phyloP scores from a whole-genome alignment of 2,888 invertebrate genomes.

The Drosophila histrio region DNA sequence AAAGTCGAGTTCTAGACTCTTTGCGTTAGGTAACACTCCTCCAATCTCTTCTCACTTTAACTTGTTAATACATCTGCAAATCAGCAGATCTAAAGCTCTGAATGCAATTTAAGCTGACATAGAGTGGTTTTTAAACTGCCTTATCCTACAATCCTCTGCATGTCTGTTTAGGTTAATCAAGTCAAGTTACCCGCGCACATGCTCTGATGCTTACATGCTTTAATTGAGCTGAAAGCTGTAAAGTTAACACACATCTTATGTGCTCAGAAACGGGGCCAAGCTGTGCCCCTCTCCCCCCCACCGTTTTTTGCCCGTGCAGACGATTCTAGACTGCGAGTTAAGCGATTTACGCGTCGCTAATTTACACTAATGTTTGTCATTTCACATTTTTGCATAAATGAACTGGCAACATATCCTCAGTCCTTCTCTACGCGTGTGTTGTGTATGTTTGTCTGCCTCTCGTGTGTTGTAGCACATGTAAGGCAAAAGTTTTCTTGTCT shows the following conservation, averaged over 20 bases:
- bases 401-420: slow-evolving; percentile 31
- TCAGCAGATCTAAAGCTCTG: background rate
- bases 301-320: background rate
- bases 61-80: background rate
- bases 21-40: background rate
- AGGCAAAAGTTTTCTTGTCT: slow-evolving; percentile 33
- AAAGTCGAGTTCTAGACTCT: background rate
- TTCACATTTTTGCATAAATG: slow-evolving; percentile 72
- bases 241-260: slow-evolving; percentile 50
- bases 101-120: slow-evolving; percentile 5
- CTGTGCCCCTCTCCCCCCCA: too few species aligned
- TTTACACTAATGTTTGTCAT: slow-evolving; percentile 78
- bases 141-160: background rate
- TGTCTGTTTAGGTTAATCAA: slow-evolving; percentile 1
- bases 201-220: slow-evolving; percentile 41
- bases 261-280: slow-evolving; percentile 33
- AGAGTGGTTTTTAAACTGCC: background rate
- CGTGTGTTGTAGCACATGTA: slow-evolving; percentile 20
- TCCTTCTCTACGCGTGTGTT: background rate
- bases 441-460: background rate
- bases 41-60: background rate
- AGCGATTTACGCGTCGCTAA: slow-evolving; percentile 77
- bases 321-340: slow-evolving; percentile 45
- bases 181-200: slow-evolving; percentile 15
- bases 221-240: slow-evolving; percentile 70